These are phyloP conservation scores for Cyclina sinensis DNA, from an alignment of 1,140 invertebrate genomes.

Conservation along the genomic window DNA sequence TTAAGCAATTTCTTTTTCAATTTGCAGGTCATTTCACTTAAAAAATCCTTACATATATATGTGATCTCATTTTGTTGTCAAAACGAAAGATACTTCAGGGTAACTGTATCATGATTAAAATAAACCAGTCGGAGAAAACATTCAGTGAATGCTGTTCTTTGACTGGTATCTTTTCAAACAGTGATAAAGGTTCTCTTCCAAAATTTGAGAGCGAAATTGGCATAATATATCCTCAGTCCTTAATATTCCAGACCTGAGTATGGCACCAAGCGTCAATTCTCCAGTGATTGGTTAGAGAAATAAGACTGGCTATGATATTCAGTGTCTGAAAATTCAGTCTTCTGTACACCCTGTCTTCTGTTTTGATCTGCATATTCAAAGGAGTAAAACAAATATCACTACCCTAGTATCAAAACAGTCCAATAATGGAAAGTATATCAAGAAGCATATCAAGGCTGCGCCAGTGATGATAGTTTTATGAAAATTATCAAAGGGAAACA, in stretches of 20 bases:
- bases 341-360: slow-evolving; percentile 13
- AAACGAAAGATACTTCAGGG: too few species aligned
- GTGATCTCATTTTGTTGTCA: too few species aligned
- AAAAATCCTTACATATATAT: too few species aligned
- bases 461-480: slow-evolving; percentile 40
- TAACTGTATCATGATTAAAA: too few species aligned
- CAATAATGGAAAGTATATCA: slow-evolving; percentile 38
- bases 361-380: slow-evolving; percentile 5
- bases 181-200: too few species aligned
- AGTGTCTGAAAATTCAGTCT: slow-evolving; percentile 33
- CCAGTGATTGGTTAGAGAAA: slow-evolving; percentile 25
- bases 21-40: too few species aligned
- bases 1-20: too few species aligned
- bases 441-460: slow-evolving; percentile 34
- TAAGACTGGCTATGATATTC: slow-evolving; percentile 44
- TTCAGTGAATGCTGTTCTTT: too few species aligned
- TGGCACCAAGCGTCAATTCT: slow-evolving; percentile 34
- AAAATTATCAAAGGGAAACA: slow-evolving; percentile 32
- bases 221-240: too few species aligned
- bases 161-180: too few species aligned
- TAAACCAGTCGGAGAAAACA: too few species aligned
- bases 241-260: neutral
- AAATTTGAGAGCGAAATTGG: too few species aligned
- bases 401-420: slow-evolving; percentile 47
- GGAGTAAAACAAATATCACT: slow-evolving; percentile 17